Conservation (phyloP, 2,113 vertebrate species). For the Clarias magur region DNA sequence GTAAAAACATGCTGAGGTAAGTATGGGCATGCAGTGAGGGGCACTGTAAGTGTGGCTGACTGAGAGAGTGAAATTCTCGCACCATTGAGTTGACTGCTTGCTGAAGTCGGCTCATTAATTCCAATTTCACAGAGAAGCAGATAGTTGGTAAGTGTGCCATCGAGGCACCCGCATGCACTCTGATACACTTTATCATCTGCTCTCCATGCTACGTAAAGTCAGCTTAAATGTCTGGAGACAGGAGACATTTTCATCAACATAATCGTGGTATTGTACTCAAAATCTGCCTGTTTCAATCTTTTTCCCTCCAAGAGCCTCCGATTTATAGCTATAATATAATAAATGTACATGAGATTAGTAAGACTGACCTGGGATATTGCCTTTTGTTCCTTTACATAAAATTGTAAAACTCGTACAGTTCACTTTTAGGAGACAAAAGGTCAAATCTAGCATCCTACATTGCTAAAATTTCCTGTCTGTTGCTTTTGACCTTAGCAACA, state of each 20-base stretch:
- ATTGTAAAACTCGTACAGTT: not conserved
- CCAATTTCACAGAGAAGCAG: slow-evolving; percentile 51
- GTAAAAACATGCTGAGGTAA: slow-evolving; percentile 30
- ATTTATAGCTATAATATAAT: slow-evolving; percentile 9
- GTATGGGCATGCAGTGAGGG: slow-evolving; percentile 9
- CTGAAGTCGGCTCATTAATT: slow-evolving; percentile 53
- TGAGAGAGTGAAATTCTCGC: slow-evolving; percentile 37
- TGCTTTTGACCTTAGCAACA: too few species aligned
- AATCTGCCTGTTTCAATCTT: slow-evolving; percentile 4
- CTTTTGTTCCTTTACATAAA: not conserved
- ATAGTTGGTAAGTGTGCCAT: slow-evolving; percentile 35
- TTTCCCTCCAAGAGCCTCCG: not conserved
- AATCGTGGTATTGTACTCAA: not conserved
- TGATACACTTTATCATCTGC: slow-evolving; percentile 40
- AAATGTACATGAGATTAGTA: not conserved
- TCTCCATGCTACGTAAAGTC: slow-evolving; percentile 40
- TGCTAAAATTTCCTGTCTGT: not conserved
- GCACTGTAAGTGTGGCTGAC: slow-evolving; percentile 15
- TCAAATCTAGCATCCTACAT: not conserved
- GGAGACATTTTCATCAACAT: slow-evolving; percentile 19
- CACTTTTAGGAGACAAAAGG: not conserved
- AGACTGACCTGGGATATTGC: not conserved
- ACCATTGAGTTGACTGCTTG: slow-evolving; percentile 49
- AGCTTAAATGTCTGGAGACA: slow-evolving; percentile 40
- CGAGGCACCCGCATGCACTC: slow-evolving; percentile 13